Evolutionary conservation across 2,113 vertebrate genomes (phyloP).

Genomic region (Bungarus multicinctus): DNA sequence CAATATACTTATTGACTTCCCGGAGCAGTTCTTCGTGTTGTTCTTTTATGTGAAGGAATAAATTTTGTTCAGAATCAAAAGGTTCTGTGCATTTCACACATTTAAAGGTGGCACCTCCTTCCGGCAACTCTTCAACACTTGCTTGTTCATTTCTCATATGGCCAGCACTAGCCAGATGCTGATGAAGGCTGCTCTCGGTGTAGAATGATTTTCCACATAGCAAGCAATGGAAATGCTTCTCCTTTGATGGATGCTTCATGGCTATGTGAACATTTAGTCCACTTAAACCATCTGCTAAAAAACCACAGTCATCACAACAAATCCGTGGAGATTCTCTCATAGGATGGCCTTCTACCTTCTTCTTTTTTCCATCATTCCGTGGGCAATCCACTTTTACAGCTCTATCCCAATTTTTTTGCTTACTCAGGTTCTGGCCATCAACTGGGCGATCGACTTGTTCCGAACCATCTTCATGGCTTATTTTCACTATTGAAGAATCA

Average conservation of each 20-base stretch:
- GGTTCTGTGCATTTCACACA: conserved; percentile 94
- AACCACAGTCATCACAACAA: conserved; percentile 95
- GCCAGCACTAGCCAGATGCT: conserved; percentile 91
- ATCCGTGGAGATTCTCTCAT: conserved; percentile 72
- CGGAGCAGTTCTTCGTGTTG: conserved; percentile 93
- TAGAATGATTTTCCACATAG: conserved; percentile 98
- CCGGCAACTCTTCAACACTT: conserved; percentile 89
- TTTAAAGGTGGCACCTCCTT: conserved; percentile 91
- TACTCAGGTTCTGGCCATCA: conserved; percentile 47
- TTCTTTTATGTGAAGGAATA: conserved; percentile 96
- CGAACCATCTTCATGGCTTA: conserved; percentile 72
- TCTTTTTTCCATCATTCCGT: conserved; percentile 67
- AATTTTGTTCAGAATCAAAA: conserved; percentile 88
- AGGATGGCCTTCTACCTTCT: conserved; percentile 61
- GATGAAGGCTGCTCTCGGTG: conserved; percentile 95
- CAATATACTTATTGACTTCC: conserved; percentile 96
- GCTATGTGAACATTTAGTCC: conserved; percentile 97
- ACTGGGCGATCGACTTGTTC: conserved; percentile 62
- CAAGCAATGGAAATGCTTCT: conserved; percentile 95
- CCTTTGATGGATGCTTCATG: conserved; percentile 97
- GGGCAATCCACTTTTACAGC: conserved; percentile 50
- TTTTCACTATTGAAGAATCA: conserved; percentile 87
- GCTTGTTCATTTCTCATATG: conserved; percentile 91
- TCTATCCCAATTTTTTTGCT: conserved; percentile 46
- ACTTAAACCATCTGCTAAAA: conserved; percentile 92